These are phyloP conservation scores for Suillia variegata DNA, from an alignment of 2,888 invertebrate genomes.

Conservation along the genomic window DNA sequence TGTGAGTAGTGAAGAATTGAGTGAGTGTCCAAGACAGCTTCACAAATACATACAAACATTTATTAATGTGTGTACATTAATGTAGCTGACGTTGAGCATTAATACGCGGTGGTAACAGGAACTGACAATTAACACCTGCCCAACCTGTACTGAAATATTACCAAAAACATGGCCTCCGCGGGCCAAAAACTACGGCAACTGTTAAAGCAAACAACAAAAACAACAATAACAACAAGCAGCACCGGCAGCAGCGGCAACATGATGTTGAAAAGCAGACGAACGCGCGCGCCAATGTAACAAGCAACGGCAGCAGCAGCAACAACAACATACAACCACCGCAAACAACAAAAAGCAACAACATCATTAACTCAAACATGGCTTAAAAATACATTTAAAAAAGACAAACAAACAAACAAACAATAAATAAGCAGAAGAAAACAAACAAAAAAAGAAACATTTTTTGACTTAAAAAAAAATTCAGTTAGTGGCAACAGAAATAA, in stretches of 20 bases:
- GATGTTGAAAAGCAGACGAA: neutral
- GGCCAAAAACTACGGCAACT: neutral
- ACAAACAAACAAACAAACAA: conserved; percentile 20
- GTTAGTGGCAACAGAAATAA: conserved; percentile 7
- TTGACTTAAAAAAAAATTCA: conserved; percentile 8
- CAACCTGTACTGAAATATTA: neutral
- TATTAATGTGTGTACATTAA: too few species aligned
- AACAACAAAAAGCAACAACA: conserved; percentile 37
- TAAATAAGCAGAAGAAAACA: too few species aligned
- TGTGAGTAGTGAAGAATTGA: too few species aligned
- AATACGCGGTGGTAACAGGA: conserved; percentile 14
- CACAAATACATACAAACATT: too few species aligned
- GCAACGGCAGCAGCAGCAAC: conserved; percentile 18
- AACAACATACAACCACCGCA: too few species aligned
- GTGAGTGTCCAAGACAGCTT: too few species aligned
- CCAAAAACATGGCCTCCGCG: conserved; percentile 13
- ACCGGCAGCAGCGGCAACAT: too few species aligned
- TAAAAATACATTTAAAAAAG: conserved; percentile 28
- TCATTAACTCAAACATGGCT: conserved; percentile 34
- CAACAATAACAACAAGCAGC: conserved; percentile 13
- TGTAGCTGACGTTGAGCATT: too few species aligned
- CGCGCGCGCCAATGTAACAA: conserved; percentile 19
- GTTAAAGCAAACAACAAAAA: neutral
- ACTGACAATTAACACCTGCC: conserved; percentile 49
- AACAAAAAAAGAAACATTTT: too few species aligned